Evolutionary conservation across 2,113 vertebrate genomes (phyloP), one percentile per base, ranked within the genome.

Genomic region (Rhadina sibilatrix): DNA sequence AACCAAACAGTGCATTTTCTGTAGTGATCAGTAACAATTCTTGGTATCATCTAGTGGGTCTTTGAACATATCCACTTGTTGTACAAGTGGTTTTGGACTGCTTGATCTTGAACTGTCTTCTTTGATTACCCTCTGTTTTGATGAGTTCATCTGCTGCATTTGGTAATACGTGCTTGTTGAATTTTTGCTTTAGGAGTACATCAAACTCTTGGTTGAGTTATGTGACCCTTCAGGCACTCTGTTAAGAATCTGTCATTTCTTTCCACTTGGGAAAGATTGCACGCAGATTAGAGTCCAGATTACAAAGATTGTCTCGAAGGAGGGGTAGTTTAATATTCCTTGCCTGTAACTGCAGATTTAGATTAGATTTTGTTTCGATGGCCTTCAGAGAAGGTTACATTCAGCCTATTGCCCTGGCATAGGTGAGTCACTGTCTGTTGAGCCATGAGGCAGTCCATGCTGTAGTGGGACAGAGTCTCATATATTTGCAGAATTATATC

Each of bases 101-200:
- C 56, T 47, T 56, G 61, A 46, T 83, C 44, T 64, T 82, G n/a
- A 82, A 5, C 40, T 65, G 40, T 64, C 17, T 33, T 2, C 56
- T 79, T 53, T 2, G 12, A 23, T 77, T 59, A 31, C 16, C 12
- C 8, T 65, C 33, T 50, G 1, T 44, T 68, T 25, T 53, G 16
- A 0, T 38, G 20, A n/a, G 23, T 60, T 75, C 21, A 3, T 57
- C 33, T 83, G 23, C 37, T 1, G 0, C 3, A 1, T 14, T 66
- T 66, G 57, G 37, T 54, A 42, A 8, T 44, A 11, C 0, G 4
- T 42, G 11, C 17, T 37, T 47, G 23, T n/a, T 61, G 47, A 42
- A 25, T 50, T 83, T 66, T 38, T 18, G 7, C 33, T 79, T 42
- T 37, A 57, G 37, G n/a, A 57, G 20, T 61, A 12, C 11, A 42